phyloP scores from a whole-genome alignment of 2,888 invertebrate genomes.

The Busseola fusca region DNA sequence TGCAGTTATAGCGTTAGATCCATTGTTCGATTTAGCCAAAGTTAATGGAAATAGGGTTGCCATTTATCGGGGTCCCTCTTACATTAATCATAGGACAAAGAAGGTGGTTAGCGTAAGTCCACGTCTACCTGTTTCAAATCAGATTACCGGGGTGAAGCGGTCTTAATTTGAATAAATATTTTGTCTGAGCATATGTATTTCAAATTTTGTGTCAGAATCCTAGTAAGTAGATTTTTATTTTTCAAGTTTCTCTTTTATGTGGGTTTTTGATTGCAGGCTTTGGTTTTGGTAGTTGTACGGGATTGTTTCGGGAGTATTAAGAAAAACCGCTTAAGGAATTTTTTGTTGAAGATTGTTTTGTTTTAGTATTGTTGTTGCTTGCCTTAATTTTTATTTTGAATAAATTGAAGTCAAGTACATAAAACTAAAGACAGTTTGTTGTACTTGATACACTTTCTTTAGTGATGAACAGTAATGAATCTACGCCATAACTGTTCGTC shows the following conservation, averaged over 20 bases:
- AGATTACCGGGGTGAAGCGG: neutral
- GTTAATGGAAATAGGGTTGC: slow-evolving; percentile 29
- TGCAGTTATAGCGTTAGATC: slow-evolving; percentile 16
- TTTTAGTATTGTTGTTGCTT: neutral
- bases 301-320: slow-evolving; percentile 5
- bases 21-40: slow-evolving; percentile 11
- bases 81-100: slow-evolving; percentile 31
- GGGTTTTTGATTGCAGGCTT: neutral
- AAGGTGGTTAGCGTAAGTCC: slow-evolving; percentile 16
- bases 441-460: too few species aligned
- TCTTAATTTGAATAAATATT: slow-evolving; percentile 7
- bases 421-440: too few species aligned
- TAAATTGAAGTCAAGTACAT: neutral
- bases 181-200: slow-evolving; percentile 3
- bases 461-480: neutral
- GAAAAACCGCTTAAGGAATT: slow-evolving; percentile 4
- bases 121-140: slow-evolving; percentile 5
- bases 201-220: neutral
- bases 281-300: neutral
- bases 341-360: neutral
- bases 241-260: slow-evolving; percentile 22
- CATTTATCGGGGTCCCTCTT: slow-evolving; percentile 9
- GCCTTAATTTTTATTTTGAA: neutral
- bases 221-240: slow-evolving; percentile 23
- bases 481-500: neutral